Evolutionary conservation across 2,797 vertebrate species (phyloP), one percentile per base, ranked within the genome.

Genomic region (Hyperoplus immaculatus): DNA sequence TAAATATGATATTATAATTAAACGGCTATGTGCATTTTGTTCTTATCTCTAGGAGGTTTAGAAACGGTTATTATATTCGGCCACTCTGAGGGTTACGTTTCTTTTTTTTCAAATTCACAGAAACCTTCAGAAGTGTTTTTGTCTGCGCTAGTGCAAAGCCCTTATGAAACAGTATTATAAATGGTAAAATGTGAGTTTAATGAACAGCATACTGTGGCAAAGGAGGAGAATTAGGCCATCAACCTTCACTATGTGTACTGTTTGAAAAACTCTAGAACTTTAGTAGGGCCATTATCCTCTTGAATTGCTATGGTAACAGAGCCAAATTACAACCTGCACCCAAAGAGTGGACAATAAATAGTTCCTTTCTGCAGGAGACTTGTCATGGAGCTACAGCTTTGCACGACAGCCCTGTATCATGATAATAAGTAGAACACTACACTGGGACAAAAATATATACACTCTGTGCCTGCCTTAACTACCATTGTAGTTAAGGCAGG

Each of bases 311-410:
- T 88, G 88, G 86, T 62, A 85, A 89, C 89, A n/a, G 62, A 79
- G 71, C 43, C 70, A 90, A 88, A 93, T 90, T 87, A 88, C 81
- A 80, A 86, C 84, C 85, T 88, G 82, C 73, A 70, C 76, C 67
- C n/a, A 50, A 41, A 62, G 42, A 78, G 57, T 58, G 67, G 72
- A 77, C 81, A 72, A 65, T 86, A 87, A 90, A 86, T 85, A 82
- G 69, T 85, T 76, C 72, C 67, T 49, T 60, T 82, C 67, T 68
- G 72, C 63, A 55, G 61, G 2, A 60, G 56, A 53, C 36, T 6
- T 55, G 57, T 74, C 38, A 41, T 16, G 1, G 18, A 7, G 14
- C 14, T 62, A 45, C 43, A 42, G 69, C 49, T 59, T 42, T 29
- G 14, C 46, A 16, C 0, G 14, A 67, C 60, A 60, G 54, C 38